Base-by-base conservation (phyloP, 2,888 invertebrate genomes). In the Rosalia funebris region DNA sequence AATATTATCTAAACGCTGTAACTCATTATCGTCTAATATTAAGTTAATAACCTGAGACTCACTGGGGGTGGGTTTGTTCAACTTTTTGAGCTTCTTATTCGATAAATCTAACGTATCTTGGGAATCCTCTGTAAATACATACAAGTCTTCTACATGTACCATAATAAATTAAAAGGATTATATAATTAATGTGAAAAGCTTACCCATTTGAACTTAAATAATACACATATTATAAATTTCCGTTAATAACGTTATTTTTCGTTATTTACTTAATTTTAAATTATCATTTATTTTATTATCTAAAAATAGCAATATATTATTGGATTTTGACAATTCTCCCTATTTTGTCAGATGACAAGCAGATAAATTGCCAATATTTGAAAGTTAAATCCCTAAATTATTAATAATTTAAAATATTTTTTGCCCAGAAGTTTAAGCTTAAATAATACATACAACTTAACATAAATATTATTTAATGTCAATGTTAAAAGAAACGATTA, bases 1-100 rank as follows among this genome's bases (percentile, higher is more conserved):
- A 69, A 95, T 88, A 81, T 93, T 93, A 80, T 95, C 95, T 73
- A 95, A 85, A 72, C 93, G 88, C 75, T 92, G 92, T 63, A 96
- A 82, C 77, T 93, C 92, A 84, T 96, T 96, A 77, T 93, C 91
- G 78, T 95, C 93, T 50, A 93, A 84, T 71, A 92, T 88, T 71
- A 95, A 84, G 70, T 87, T 88, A 62, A 87, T 88, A 74, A 90
- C 63, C 76, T 87, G 87, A 19, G 89, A 86, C 80, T 91, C 89
- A 61, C 88, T 87, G 54, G 85, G 82, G 65, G 88, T 87, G 75
- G 90, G 90, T 83, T 89, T 89, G 79, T 87, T 87, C 74, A 95
- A 85, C 85, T 92, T 93, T 80, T 92, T 93, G 71, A 95, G 83
- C 77, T 90, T 89, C 82, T 90, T 89, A 79, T 88, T 88, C 64